A percentile compares a stretch with the other conserved stretches of the same genome.
phyloP scores from a whole-genome alignment of 2,797 vertebrate genomes.

The Sphenodon punctatus region DNA sequence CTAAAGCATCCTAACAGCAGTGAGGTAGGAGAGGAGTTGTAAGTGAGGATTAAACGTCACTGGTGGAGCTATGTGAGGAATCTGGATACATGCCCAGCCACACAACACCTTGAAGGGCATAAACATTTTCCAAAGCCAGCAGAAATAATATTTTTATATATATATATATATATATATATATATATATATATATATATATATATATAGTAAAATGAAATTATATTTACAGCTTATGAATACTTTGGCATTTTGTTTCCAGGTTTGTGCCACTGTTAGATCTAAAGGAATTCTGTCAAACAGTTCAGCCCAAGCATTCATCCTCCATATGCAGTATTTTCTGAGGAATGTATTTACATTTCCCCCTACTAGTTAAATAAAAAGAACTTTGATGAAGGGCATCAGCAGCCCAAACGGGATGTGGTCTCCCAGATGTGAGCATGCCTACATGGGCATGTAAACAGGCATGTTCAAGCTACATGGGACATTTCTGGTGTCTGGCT shows the following conservation, averaged over 20 bases:
- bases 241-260: not conserved
- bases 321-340: not conserved
- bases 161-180: not conserved
- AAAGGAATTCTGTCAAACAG: not conserved
- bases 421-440: not conserved
- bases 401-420: not conserved
- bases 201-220: no score
- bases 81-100: no score
- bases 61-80: no score
- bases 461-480: not conserved
- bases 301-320: not conserved
- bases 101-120: no score
- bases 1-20: no score
- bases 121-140: not conserved
- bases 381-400: not conserved
- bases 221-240: no score
- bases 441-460: not conserved
- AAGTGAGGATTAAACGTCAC: no score
- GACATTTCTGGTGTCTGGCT: not conserved
- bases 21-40: no score
- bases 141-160: not conserved
- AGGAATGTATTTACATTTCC: not conserved
- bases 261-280: not conserved
- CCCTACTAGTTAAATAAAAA: not conserved
- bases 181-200: rapidly evolving